Evolutionary conservation across 2,113 vertebrate genomes (phyloP).

Genomic region (Pseudopodoces humilis): DNA sequence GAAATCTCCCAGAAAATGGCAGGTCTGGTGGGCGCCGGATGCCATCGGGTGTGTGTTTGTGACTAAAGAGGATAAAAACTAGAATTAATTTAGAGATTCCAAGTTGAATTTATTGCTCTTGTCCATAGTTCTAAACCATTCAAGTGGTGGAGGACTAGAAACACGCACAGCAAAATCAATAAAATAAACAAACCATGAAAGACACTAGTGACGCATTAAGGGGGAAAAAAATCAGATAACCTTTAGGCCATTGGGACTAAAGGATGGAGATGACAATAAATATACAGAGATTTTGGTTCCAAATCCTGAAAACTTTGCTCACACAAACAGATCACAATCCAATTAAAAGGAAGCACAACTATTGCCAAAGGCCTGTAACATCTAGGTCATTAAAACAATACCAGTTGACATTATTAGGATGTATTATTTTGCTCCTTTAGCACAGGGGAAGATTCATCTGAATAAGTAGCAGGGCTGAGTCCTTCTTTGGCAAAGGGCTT

Average conservation of each 20-base stretch:
- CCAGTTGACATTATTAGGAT: constrained; percentile 25
- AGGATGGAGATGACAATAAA: not conserved
- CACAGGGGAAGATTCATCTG: not conserved
- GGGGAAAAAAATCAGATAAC: not conserved
- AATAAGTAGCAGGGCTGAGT: not conserved
- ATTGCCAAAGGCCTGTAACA: not conserved
- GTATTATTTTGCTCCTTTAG: constrained; percentile 23
- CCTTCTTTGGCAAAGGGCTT: constrained; percentile 52
- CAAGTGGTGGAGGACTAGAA: not conserved
- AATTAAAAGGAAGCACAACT: not conserved
- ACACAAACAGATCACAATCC: not conserved
- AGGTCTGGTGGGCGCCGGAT: not conserved
- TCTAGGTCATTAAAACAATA: constrained; percentile 33
- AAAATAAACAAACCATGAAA: constrained; percentile 6
- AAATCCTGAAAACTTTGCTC: not conserved
- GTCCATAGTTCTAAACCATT: not conserved
- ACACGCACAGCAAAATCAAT: not conserved
- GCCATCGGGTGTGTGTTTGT: not conserved
- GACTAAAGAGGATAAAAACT: not conserved
- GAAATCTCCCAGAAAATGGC: not conserved
- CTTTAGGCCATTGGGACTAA: not conserved
- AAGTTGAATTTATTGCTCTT: not conserved
- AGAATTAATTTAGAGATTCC: not conserved
- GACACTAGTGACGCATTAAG: not conserved
- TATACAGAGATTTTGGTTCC: not conserved